Evolutionary conservation across 1,140 invertebrate genomes (phyloP).

Genomic region (Heliconius hewitsoni): DNA sequence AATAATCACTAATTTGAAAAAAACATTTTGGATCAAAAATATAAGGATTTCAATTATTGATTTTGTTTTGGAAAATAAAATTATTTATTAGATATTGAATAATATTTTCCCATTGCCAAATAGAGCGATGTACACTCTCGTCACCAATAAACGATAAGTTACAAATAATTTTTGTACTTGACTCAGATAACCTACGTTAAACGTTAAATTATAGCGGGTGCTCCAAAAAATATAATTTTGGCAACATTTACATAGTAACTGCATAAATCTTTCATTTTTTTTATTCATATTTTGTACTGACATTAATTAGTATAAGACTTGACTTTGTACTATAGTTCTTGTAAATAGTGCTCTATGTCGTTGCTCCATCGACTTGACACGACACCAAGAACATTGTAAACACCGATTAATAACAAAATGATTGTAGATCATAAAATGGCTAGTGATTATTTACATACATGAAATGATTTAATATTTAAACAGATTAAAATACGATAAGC

Average conservation of each 20-base stretch:
- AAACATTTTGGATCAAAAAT: no score
- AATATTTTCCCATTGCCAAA: no score
- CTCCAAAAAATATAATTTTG: constrained; percentile 78
- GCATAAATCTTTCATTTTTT: constrained; percentile 51
- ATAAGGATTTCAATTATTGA: no score
- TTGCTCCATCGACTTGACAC: constrained; percentile 26
- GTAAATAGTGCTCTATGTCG: constrained; percentile 66
- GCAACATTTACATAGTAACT: constrained; percentile 78
- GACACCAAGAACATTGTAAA: constrained; percentile 55
- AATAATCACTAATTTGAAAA: no score
- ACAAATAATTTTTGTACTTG: constrained; percentile 63
- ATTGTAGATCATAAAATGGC: constrained; percentile 49
- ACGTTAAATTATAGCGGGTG: constrained; percentile 68
- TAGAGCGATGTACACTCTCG: not conserved
- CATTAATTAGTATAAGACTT: constrained; percentile 79
- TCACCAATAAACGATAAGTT: constrained; percentile 16
- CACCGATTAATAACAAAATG: constrained; percentile 66
- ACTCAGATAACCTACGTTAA: constrained; percentile 65
- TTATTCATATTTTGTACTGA: constrained; percentile 79
- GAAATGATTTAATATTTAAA: constrained; percentile 28
- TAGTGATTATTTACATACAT: constrained; percentile 59
- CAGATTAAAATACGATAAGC: constrained; percentile 3
- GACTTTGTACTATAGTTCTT: constrained; percentile 81
- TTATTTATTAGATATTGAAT: no score
- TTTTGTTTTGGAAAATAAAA: no score